phyloP scores from a whole-genome alignment of 2,888 invertebrate genomes.

The Cosmia pyralina region DNA sequence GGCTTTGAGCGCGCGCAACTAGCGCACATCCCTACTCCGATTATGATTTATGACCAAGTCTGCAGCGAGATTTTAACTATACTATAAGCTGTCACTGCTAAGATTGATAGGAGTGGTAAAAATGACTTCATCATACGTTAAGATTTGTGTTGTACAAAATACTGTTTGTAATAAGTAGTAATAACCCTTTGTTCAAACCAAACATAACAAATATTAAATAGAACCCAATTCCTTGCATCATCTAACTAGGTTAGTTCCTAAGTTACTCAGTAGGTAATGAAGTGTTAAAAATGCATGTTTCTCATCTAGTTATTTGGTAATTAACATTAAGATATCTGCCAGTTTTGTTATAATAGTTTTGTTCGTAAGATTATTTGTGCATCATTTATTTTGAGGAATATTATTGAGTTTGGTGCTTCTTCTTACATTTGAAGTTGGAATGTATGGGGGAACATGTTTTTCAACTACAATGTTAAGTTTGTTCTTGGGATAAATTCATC shows the following conservation, averaged over 20 bases:
- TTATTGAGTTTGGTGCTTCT: background rate
- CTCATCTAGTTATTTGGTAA: background rate
- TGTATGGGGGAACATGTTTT: no score
- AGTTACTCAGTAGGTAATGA: background rate
- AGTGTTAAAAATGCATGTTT: slow-evolving; percentile 12
- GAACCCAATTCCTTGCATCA: background rate
- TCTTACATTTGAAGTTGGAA: no score
- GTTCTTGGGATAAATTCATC: no score
- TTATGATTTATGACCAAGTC: no score
- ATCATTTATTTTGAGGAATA: background rate
- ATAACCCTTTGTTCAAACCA: background rate
- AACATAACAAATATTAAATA: background rate
- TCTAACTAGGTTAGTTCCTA: background rate
- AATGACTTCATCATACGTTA: background rate
- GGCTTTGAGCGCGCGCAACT: no score
- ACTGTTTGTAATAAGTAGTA: background rate
- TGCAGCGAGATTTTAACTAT: no score
- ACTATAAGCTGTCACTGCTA: background rate
- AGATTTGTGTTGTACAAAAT: background rate
- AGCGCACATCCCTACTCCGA: no score
- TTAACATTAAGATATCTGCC: background rate
- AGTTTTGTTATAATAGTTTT: background rate
- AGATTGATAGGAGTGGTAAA: background rate
- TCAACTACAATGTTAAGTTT: no score
- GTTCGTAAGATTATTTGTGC: background rate